Evolutionary conservation across 2,888 invertebrate species (phyloP), one percentile per base, ranked within the genome.

Genomic region (Lycaena phlaeas): DNA sequence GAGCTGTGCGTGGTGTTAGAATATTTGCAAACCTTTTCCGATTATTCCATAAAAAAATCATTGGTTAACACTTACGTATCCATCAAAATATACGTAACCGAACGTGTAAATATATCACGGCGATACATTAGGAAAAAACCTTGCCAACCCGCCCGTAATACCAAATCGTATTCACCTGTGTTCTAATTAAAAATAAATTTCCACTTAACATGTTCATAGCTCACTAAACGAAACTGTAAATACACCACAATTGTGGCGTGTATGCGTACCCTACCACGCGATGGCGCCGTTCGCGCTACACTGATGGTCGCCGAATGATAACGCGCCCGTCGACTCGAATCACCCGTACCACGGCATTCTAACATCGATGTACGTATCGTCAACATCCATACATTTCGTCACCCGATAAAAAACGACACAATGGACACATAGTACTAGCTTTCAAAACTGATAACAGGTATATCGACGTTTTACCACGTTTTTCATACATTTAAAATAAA

Each of bases 241-340:
- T 65, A 65, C 68, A 68, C 66, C 66, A 54, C 66, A 63, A 61
- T 64, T 61, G 63, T 64, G 66, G 54, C 66, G 66, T 54, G 30
- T 28, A 56, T 53, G 61, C 66, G 68, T 63, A 60, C 61, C 64
- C 64, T 63, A 76, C 70, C 70, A 71, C 70, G 69, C 79, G 63
- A 64, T 61, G 59, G 62, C 69, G 67, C 68, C 59, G 76, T 61
- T 72, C 76, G 76, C 75, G 65, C 73, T 65, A 68, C 68, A 81
- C 79, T 81, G 76, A 68, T 68, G 69, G 62, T 67, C 70, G 74
- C 64, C 78, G 79, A 69, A 79, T 78, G 82, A 81, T 82, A 82
- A 78, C 72, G 66, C 64, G 64, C 61, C 65, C 60, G n/a, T 64
- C 78, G 77, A 76, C 77, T 78, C 78, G 70, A n/a, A 65, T 53